Conservation (phyloP, 1,140 invertebrate species). For the Aphaenogaster ashmeadi region DNA sequence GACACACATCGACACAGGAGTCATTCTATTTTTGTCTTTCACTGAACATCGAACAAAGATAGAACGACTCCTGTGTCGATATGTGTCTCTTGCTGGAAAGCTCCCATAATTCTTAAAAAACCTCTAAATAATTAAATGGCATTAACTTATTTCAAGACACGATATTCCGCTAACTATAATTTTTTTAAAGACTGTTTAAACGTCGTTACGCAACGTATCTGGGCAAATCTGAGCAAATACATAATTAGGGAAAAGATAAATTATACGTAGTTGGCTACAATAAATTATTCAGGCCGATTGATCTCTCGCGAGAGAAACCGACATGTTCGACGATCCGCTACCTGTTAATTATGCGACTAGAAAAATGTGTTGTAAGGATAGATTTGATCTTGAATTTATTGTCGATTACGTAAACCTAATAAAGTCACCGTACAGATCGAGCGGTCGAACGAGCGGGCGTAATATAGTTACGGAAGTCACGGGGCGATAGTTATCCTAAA, state of each 20-base stretch:
- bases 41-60: too few species aligned
- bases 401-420: constrained; percentile 47
- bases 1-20: too few species aligned
- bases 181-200: background rate
- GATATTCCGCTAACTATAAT: background rate
- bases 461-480: constrained; percentile 48
- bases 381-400: constrained; percentile 34
- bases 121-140: background rate
- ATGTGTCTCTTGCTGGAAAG: too few species aligned
- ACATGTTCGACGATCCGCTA: background rate
- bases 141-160: background rate
- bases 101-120: too few species aligned
- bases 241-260: background rate
- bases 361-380: background rate
- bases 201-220: background rate
- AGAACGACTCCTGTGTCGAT: too few species aligned
- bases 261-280: background rate
- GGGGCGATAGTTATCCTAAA: constrained; percentile 69
- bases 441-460: background rate
- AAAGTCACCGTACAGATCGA: constrained; percentile 14
- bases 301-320: constrained; percentile 10
- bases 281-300: constrained; percentile 23
- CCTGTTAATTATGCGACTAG: constrained; percentile 29
- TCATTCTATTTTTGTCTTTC: too few species aligned
- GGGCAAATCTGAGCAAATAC: background rate